These are phyloP conservation scores for Scotopteryx bipunctaria DNA, from an alignment of 2,888 invertebrate species.

Conservation along the genomic window DNA sequence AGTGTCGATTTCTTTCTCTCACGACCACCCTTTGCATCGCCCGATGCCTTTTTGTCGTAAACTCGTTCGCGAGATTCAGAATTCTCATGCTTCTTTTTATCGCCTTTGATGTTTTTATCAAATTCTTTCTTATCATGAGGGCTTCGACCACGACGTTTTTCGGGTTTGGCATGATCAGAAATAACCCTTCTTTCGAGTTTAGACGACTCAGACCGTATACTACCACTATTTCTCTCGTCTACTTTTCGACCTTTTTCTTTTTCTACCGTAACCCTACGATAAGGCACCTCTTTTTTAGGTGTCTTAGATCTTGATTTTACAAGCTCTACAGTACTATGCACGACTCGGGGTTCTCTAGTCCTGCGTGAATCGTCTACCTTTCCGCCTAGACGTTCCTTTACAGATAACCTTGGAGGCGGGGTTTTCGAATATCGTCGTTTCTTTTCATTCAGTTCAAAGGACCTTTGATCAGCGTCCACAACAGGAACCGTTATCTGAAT, in stretches of 20 bases:
- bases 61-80: conserved; percentile 38
- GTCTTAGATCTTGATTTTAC: conserved; percentile 81
- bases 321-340: conserved; percentile 81
- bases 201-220: conserved; percentile 48
- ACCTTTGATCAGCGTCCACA: conserved; percentile 67
- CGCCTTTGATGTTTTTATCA: conserved; percentile 57
- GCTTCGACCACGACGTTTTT: conserved; percentile 52
- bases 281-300: conserved; percentile 72
- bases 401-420: conserved; percentile 87
- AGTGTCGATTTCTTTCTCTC: conserved; percentile 86
- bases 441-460: conserved; percentile 76
- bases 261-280: conserved; percentile 80
- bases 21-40: conserved; percentile 55
- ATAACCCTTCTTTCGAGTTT: conserved; percentile 58
- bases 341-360: conserved; percentile 78
- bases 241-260: conserved; percentile 68
- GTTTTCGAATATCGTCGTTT: conserved; percentile 72
- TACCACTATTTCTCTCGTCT: too few species aligned
- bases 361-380: conserved; percentile 86
- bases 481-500: conserved; percentile 83
- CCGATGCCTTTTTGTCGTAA: conserved; percentile 48
- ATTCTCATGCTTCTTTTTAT: conserved; percentile 46
- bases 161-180: conserved; percentile 53
- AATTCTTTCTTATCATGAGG: conserved; percentile 53
- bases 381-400: conserved; percentile 91